Evolutionary conservation across 1,140 invertebrate species (phyloP).

Genomic region (Druon quercuslanigerum): DNA sequence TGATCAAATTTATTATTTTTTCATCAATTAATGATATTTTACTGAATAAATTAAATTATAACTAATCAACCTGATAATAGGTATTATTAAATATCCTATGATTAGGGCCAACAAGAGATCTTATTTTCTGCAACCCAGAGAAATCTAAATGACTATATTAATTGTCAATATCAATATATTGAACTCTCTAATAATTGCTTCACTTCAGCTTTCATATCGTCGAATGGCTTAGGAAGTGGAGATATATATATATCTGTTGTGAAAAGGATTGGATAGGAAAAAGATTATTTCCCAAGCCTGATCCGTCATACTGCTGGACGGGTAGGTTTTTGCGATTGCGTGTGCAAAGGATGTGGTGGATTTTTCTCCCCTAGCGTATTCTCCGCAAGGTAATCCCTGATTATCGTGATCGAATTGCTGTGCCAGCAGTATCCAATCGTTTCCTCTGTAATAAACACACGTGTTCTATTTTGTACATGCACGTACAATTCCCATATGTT

Average conservation of each 20-base stretch:
- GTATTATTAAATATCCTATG: no score
- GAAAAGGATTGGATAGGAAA: constrained; percentile 37
- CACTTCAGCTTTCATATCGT: constrained; percentile 3
- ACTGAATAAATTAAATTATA: no score
- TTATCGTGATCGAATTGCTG: constrained; percentile 55
- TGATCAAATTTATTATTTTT: no score
- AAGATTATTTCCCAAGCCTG: constrained; percentile 47
- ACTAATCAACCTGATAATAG: no score
- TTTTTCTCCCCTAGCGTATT: constrained; percentile 25
- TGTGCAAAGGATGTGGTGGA: constrained; percentile 32
- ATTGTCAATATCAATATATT: not conserved
- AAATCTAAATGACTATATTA: no score
- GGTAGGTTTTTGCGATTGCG: constrained; percentile 42
- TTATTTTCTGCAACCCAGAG: no score
- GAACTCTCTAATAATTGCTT: constrained; percentile 8
- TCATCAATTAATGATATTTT: no score
- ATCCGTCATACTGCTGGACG: constrained; percentile 47
- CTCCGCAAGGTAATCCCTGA: constrained; percentile 49
- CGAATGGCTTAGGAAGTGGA: constrained; percentile 9
- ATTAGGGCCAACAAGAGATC: no score
- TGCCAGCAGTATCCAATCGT: constrained; percentile 42
- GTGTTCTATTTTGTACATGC: constrained; percentile 31
- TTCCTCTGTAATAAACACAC: constrained; percentile 42
- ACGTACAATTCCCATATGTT: constrained; percentile 25
- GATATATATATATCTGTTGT: not conserved